Evolutionary conservation across 2,113 vertebrate species (phyloP).

Genomic region (Dasyurus viverrinus): DNA sequence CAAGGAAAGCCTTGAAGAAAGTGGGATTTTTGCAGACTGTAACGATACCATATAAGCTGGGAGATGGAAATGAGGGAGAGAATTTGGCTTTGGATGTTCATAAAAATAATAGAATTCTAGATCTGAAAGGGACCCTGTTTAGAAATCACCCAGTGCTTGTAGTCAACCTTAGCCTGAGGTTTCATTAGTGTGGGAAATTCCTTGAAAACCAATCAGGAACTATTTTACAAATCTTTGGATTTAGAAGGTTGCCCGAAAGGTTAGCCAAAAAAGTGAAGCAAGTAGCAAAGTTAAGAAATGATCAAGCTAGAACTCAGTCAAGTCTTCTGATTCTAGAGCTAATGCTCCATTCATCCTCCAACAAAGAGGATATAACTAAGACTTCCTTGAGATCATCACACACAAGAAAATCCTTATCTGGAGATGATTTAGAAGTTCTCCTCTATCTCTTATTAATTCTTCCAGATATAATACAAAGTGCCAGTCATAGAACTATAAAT

Average conservation of each 20-base stretch:
- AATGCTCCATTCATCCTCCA: not conserved
- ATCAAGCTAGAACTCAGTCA: not conserved
- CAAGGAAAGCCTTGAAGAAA: not conserved
- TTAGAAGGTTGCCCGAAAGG: not conserved
- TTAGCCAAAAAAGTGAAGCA: not conserved
- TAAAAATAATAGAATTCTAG: not conserved
- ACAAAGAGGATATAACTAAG: not conserved
- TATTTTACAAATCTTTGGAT: not conserved
- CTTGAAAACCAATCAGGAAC: not conserved
- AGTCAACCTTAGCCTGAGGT: not conserved
- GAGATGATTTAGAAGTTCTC: not conserved
- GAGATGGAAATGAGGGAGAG: not conserved
- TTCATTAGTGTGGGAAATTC: not conserved
- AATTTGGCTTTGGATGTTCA: not conserved
- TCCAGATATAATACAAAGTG: not conserved
- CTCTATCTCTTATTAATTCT: not conserved
- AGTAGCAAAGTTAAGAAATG: not conserved
- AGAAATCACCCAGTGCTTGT: not conserved
- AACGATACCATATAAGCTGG: not conserved
- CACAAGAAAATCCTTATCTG: not conserved
- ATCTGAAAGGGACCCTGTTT: not conserved
- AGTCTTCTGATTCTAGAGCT: not conserved
- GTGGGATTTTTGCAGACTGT: not conserved
- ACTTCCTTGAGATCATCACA: not conserved
- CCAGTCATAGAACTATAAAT: not conserved